Base-by-base conservation (phyloP, 2,113 vertebrate genomes). In the Cromileptes altivelis region DNA sequence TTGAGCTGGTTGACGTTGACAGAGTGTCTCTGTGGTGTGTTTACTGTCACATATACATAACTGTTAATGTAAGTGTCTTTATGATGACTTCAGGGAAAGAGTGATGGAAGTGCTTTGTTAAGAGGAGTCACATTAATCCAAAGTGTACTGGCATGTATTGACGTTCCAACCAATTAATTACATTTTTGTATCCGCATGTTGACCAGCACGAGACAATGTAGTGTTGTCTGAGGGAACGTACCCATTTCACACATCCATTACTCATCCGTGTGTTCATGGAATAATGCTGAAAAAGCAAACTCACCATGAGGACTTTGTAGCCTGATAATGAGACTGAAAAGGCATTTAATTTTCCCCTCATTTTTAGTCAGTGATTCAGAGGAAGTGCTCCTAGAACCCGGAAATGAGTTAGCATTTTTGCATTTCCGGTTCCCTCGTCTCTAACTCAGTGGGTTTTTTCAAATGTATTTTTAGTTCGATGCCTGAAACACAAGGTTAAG, bases 1-100 rank as follows among this genome's bases (percentile, higher is more conserved):
- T n/a, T 45, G 65, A 79, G 79, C 73, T 78, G 70, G 19, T 17
- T 84, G 78, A 80, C n/a, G 37, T 4, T 85, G 88, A 84, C 64
- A 17, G 71, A 77, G 69, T 42, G 45, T 57, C 75, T 69, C 65
- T 4, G 11, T 45, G 68, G 73, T 74, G 33, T 37, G 71, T 79
- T 88, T 15, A 69, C 72, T 65, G 82, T 80, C 74, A 37, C 33
- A 58, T 23, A 56, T 49, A 25, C 23, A 40, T 23, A 50, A 6
- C 17, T 23, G 14, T 67, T 69, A 62, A 62, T 64, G 55, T 12
- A 61, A n/a, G 42, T n/a, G 53, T 67, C 73, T 73, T 76, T 55
- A 79, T 52, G 45, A 40, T 33, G 71, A 70, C 25, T 64, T 72
- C 6, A 60, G 47, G 30, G 11, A 50, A 60, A 64, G 17, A 37